A percentile compares a stretch with the other conserved stretches of the same genome.
Evolutionary conservation across 64 coral and sea anemone species (phyloP).

Genomic region (Pocillopora verrucosa): DNA sequence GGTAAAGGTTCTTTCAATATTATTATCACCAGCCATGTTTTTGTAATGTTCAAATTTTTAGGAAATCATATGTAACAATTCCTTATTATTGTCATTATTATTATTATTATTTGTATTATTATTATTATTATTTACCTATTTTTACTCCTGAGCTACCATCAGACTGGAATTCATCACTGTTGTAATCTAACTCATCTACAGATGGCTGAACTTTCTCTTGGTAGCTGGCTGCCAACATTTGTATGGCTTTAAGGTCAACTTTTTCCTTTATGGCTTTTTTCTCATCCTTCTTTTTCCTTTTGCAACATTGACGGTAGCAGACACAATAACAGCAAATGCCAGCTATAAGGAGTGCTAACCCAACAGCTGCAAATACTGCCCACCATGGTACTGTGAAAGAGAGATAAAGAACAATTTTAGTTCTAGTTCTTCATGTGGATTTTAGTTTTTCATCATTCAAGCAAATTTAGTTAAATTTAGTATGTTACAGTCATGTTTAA

Average conservation of each 20-base stretch:
- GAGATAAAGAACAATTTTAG: background rate
- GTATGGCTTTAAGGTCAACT: conserved; percentile 87
- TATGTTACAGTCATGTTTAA: too few species aligned
- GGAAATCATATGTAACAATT: too few species aligned
- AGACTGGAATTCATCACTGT: conserved; percentile 90
- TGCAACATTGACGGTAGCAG: conserved; percentile 78
- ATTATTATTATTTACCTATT: conserved; percentile 60
- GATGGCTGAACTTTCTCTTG: conserved; percentile 98
- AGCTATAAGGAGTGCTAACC: conserved; percentile 37
- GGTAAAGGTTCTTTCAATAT: too few species aligned
- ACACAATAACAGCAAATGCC: conserved; percentile 67
- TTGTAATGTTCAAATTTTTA: too few species aligned
- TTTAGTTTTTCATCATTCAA: too few species aligned
- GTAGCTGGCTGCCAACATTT: conserved; percentile 87
- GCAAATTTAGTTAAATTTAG: too few species aligned
- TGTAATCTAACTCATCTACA: conserved; percentile 94
- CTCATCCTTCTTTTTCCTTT: conserved; percentile 83
- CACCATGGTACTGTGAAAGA: conserved; percentile 74
- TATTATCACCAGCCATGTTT: too few species aligned
- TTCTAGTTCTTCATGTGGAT: too few species aligned
- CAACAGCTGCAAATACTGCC: conserved; percentile 60
- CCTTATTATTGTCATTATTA: too few species aligned
- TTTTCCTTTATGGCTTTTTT: conserved; percentile 75
- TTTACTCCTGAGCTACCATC: conserved; percentile 77
- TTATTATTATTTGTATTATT: too few species aligned